Percentiles rank a stretch among this genome's conserved stretches.
Conservation (phyloP, 1,140 invertebrate species). For the Bombus balteatus region DNA sequence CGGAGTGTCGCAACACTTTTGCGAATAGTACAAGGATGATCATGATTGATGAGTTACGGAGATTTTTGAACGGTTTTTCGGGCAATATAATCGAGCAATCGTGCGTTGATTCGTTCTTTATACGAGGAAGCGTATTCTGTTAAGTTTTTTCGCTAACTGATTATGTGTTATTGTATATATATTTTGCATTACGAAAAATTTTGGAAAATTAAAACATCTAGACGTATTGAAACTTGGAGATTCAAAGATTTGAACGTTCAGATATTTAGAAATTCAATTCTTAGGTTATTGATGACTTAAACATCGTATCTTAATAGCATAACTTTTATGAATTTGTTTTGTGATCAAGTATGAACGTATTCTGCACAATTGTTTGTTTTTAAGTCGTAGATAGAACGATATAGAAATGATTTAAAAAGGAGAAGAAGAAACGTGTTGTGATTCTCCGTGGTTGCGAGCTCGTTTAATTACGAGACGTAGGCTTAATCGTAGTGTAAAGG, state of each 20-base stretch:
- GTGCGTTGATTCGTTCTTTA: constrained; percentile 13
- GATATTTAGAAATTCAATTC: neutral
- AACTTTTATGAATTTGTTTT: neutral
- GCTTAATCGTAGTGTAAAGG: constrained; percentile 30
- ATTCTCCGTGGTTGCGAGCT: constrained; percentile 6
- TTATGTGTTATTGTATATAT: neutral
- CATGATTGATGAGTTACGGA: neutral
- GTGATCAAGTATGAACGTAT: neutral
- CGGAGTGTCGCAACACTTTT: constrained; percentile 25
- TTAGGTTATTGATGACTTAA: neutral
- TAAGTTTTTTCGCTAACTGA: neutral
- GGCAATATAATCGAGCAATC: constrained; percentile 57
- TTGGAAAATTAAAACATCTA: accelerated
- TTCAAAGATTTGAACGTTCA: neutral
- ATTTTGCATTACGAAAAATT: neutral
- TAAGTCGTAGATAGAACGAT: neutral
- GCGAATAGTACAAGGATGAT: neutral
- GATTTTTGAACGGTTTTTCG: constrained; percentile 1
- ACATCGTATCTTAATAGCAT: neutral
- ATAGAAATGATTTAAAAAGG: neutral
- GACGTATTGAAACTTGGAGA: neutral
- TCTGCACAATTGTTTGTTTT: no score
- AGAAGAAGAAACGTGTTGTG: constrained; percentile 1
- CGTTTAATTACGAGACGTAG: constrained; percentile 20
- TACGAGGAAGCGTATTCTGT: neutral